phyloP scores from a whole-genome alignment of 2,888 invertebrate genomes.

The Cheilosia vernalis region DNA sequence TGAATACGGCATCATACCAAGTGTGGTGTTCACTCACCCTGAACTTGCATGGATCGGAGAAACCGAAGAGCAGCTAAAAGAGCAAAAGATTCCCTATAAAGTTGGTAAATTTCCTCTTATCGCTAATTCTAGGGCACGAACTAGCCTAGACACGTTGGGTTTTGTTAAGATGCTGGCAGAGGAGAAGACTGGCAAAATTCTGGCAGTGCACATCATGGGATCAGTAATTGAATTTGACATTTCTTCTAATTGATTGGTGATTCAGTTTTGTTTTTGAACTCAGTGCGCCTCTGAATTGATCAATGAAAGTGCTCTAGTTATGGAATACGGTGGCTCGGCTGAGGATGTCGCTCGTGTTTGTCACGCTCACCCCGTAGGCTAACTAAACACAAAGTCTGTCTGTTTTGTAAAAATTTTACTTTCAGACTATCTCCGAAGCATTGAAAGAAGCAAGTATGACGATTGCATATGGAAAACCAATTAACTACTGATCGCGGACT shows the following conservation, averaged over 20 bases:
- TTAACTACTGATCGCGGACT: slow-evolving; percentile 90
- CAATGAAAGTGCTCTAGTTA: slow-evolving; percentile 98
- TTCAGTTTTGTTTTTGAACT: slow-evolving; percentile 34
- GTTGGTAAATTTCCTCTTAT: slow-evolving; percentile 98
- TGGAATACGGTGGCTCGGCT: slow-evolving; percentile 99
- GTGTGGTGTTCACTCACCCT: slow-evolving; percentile 99
- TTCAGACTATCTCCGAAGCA: slow-evolving; percentile 98
- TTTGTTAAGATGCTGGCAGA: slow-evolving; percentile 98
- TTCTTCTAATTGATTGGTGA: background rate
- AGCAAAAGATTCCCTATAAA: slow-evolving; percentile 96
- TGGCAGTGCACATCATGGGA: slow-evolving; percentile 99
- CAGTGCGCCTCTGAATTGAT: slow-evolving; percentile 97
- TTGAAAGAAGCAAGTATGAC: slow-evolving; percentile 97
- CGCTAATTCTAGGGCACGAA: slow-evolving; percentile 99
- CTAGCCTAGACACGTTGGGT: slow-evolving; percentile 98
- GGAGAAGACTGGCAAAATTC: slow-evolving; percentile 95
- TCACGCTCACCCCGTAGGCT: slow-evolving; percentile 97
- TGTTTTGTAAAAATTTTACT: slow-evolving; percentile 77
- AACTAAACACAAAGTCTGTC: background rate
- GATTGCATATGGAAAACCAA: slow-evolving; percentile 97
- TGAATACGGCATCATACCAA: slow-evolving; percentile 99
- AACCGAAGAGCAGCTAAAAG: slow-evolving; percentile 96
- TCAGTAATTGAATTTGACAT: slow-evolving; percentile 86
- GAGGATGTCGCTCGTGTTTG: slow-evolving; percentile 99
- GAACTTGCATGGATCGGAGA: slow-evolving; percentile 99